Conservation (phyloP, 2,888 invertebrate genomes). For the Heteromurus nitidus region DNA sequence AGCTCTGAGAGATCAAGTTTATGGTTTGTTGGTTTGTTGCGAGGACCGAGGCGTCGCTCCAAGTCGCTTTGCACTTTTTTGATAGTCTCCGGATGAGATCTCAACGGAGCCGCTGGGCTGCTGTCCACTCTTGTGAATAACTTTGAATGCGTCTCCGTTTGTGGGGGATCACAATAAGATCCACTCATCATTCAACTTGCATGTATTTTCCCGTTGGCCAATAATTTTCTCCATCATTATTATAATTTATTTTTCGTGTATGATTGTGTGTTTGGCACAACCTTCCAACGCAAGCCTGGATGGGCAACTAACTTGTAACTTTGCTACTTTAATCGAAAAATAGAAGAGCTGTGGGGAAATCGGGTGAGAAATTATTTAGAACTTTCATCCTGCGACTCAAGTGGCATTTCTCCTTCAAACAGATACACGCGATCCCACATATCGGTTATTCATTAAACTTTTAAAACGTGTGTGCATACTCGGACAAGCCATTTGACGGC, state of each 20-base stretch:
- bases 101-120: not conserved
- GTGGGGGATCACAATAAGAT: not conserved
- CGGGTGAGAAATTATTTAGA: conserved; percentile 3
- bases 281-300: too few species aligned
- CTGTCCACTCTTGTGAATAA: conserved; percentile 12
- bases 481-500: not conserved
- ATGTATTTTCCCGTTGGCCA: not conserved
- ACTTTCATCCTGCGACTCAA: too few species aligned
- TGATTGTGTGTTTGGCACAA: too few species aligned
- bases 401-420: too few species aligned
- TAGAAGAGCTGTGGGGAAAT: not conserved
- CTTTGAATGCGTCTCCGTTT: not conserved
- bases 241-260: too few species aligned
- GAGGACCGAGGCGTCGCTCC: conserved; percentile 15
- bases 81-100: not conserved
- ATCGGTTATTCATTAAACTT: not conserved
- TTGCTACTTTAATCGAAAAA: not conserved
- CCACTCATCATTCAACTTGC: conserved; percentile 4
- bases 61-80: conserved; percentile 9
- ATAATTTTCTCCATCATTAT: not conserved
- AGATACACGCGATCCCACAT: not conserved
- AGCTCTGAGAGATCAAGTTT: conserved; percentile 25
- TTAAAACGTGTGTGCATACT: not conserved
- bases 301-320: too few species aligned
- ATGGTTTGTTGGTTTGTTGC: conserved; percentile 2